Base-by-base conservation (phyloP, 2,888 invertebrate species). In the Xestia c-nigrum region DNA sequence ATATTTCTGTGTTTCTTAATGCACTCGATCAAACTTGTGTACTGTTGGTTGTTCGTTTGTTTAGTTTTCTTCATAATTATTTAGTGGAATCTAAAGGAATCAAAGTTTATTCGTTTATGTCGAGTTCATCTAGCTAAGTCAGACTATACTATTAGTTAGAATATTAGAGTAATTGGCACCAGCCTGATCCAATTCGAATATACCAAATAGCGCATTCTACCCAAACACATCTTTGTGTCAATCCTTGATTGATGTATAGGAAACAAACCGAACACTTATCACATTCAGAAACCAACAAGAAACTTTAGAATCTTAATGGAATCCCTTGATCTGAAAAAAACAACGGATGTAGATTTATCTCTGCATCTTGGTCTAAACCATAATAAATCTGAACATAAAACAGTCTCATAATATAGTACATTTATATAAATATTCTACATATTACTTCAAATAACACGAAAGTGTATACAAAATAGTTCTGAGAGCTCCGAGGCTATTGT, bases 401-500 rank as follows among this genome's bases (percentile, higher is more conserved):
- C 4, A 63, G 19, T 68, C 31, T 71, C 38, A 61, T 38, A 61
- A 10, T 10, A 43, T 46, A 46, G 31, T 65, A 55, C n/a, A n/a
- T n/a, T n/a, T n/a, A 50, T 50, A 64, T 57, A 64, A 76, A 76
- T 63, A 69, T 78, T 83, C 69, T 70, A 78, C 72, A 78, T 80
- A 84, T 76, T 77, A 77, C 84, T 81, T 67, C 64, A 78, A 88
- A 88, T 89, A 75, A 84, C 84, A 88, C 75, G 89, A 91, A 90
- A 89, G 90, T 88, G 79, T 79, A 74, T 78, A 89, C 88, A 87
- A 89, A 90, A 87, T 89, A 87, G 86, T 89, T 89, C 88, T 90
- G 89, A 90, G 89, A 90, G 86, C 55, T 59, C 64, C 67, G 71
- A 69, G 69, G 67, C 93, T 89, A 95, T 95, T 95, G 95, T 96